Evolutionary conservation across 2,888 invertebrate genomes (phyloP).

Genomic region (Ptilodon capucinus): DNA sequence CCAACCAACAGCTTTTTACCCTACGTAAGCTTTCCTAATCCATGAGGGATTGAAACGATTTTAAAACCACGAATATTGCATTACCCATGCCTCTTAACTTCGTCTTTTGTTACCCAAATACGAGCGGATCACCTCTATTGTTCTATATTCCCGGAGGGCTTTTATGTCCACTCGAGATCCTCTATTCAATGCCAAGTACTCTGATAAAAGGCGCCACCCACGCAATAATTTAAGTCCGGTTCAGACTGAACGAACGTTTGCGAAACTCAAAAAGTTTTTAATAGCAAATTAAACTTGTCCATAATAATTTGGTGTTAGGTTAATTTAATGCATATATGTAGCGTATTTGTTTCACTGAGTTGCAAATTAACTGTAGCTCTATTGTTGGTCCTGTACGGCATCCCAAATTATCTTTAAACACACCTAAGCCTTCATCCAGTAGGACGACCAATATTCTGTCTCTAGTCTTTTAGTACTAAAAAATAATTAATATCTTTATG

Average conservation of each 20-base stretch:
- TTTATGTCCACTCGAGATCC: neutral
- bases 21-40: neutral
- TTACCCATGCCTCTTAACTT: neutral
- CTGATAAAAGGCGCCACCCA: neutral
- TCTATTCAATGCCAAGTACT: neutral
- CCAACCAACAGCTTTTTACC: neutral
- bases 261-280: no score
- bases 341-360: no score
- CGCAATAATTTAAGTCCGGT: neutral
- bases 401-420: no score
- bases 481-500: no score
- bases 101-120: neutral
- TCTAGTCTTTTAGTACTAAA: neutral
- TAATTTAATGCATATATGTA: no score
- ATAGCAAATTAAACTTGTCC: no score
- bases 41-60: neutral
- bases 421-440: neutral
- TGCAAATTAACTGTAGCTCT: no score
- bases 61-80: neutral
- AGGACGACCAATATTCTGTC: neutral
- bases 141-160: neutral
- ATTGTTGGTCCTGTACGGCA: no score
- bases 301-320: no score
- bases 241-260: neutral
- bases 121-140: neutral